Evolutionary conservation across 2,113 vertebrate species (phyloP), one percentile per base, ranked within the genome.

Genomic region (Phycodurus eques): DNA sequence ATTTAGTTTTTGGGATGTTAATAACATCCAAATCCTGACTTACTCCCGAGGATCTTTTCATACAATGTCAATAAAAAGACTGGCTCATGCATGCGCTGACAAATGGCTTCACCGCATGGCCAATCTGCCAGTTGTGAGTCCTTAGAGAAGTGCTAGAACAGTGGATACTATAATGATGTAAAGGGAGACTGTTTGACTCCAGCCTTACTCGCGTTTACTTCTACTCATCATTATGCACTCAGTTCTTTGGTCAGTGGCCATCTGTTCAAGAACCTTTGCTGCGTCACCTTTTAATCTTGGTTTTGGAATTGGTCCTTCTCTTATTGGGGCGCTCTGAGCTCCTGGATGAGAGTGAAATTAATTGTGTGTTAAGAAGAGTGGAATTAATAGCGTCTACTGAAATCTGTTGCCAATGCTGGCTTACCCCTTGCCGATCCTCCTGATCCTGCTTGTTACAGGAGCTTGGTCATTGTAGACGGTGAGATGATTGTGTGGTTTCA

Each of bases 381-480:
- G 91, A 92, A 92, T 92, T 93, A 92, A 92, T 86, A 73, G 84
- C 89, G 90, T 85, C 80, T 73, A 81, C 82, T 90, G 83, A 92
- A 91, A 89, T 80, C 89, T 89, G 82, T 71, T 78, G 89, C 81
- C 83, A 27, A 39, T 64, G 84, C 82, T 67, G 79, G 85, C 91
- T 91, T 92, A 92, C 87, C 87, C 77, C 88, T 78, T 72, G 68
- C 80, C 82, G 79, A 92, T 92, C 90, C 88, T 81, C 83, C 92
- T 93, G 88, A 93, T 92, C 90, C 89, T 85, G 79, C 90, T 92
- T 89, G 85, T 92, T 92, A 88, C 83, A 88, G 88, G 84, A 89
- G 88, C 88, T 86, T 72, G 88, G 85, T 82, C 86, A 90, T 92
- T 92, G 90, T 92, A 71, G 87, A 89, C 80, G 85, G 82, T 74